These are phyloP conservation scores for Neuroscelio doddi DNA, from an alignment of 2,888 invertebrate genomes.

Conservation along the genomic window DNA sequence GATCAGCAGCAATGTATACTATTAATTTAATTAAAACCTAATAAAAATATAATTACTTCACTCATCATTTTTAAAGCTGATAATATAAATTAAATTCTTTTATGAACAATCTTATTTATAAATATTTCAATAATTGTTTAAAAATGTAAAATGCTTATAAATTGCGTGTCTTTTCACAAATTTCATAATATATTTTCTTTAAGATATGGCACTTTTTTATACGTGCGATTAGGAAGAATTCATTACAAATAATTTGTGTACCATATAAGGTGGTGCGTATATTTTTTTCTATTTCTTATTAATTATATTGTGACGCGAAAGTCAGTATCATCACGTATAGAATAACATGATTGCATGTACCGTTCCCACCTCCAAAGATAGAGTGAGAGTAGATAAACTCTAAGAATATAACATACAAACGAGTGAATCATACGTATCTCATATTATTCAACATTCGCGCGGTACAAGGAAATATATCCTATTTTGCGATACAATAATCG, in stretches of 20 bases:
- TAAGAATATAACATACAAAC: constrained; percentile 33
- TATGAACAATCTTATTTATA: no score
- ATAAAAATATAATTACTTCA: no score
- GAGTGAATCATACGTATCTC: constrained; percentile 29
- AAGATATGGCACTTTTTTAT: not conserved
- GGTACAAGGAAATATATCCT: constrained; percentile 3
- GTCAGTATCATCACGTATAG: no score
- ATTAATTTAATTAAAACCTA: no score
- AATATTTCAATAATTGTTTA: no score
- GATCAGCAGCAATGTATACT: no score
- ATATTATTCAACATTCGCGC: constrained; percentile 28
- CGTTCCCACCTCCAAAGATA: not conserved
- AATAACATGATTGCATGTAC: not conserved
- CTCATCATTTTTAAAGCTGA: no score
- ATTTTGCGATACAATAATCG: constrained; percentile 45
- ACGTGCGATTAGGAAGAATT: not conserved
- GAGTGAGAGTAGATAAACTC: constrained; percentile 13
- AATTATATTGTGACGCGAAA: not conserved
- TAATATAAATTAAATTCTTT: no score
- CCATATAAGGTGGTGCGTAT: not conserved
- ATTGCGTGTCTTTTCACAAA: no score
- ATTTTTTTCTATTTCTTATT: not conserved
- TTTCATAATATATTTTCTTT: no score
- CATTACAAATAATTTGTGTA: constrained; percentile 3
- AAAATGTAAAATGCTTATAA: no score